Percentiles rank a stretch among this genome's conserved stretches.
Conservation (phyloP, 2,888 invertebrate genomes). For the Pandemis cinnamomeana region DNA sequence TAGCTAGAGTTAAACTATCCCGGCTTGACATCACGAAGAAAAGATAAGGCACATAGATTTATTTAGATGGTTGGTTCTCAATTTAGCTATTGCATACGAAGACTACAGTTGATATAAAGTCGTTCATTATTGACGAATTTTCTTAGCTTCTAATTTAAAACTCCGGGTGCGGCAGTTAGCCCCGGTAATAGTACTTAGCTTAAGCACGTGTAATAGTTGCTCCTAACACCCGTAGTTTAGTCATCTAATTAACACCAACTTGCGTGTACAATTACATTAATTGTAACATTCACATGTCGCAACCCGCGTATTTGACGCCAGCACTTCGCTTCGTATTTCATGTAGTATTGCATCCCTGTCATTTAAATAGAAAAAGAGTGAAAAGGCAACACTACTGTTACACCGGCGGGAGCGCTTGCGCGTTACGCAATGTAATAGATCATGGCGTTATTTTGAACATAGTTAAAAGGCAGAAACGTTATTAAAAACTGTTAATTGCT, state of each 20-base stretch:
- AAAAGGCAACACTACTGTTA: neutral
- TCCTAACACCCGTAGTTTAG: neutral
- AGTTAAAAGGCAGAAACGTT: conserved; percentile 32
- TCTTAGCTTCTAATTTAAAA: too few species aligned
- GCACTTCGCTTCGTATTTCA: neutral
- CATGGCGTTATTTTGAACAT: conserved; percentile 39
- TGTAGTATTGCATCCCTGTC: neutral
- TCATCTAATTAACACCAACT: conserved; percentile 20
- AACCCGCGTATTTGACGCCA: conserved; percentile 13
- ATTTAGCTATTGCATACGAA: too few species aligned
- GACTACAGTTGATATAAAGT: too few species aligned
- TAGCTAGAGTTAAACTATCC: too few species aligned
- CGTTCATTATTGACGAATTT: too few species aligned
- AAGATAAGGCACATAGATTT: too few species aligned
- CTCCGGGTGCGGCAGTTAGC: neutral
- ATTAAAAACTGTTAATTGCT: conserved; percentile 19
- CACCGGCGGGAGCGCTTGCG: conserved; percentile 6
- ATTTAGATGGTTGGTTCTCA: too few species aligned
- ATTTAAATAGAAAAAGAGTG: neutral
- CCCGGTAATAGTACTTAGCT: neutral
- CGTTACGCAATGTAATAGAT: conserved; percentile 32
- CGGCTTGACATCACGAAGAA: too few species aligned
- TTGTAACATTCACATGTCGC: conserved; percentile 29
- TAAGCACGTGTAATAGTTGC: neutral
- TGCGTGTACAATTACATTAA: conserved; percentile 29